Percentiles rank a stretch among this genome's conserved stretches.
Evolutionary conservation across 2,113 vertebrate species (phyloP).

Genomic region (Edolisoma coerulescens): DNA sequence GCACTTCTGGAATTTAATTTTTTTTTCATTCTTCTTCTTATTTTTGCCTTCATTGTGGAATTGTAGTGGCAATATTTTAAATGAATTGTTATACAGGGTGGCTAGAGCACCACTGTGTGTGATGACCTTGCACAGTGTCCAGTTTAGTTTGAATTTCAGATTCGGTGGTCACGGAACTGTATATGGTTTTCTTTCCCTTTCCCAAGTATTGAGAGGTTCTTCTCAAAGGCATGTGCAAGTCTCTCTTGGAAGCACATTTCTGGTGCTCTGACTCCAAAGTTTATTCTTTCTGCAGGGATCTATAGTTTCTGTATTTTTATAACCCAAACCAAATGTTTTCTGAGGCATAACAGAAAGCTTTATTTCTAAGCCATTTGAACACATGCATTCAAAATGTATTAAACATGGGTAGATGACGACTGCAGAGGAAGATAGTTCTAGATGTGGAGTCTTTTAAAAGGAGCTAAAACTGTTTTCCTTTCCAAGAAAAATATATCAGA

Average conservation of each 20-base stretch:
- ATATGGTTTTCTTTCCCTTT: neutral
- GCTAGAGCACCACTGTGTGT: neutral
- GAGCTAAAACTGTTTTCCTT: neutral
- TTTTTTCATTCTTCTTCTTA: neutral
- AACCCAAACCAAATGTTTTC: conserved; percentile 25
- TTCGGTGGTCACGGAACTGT: neutral
- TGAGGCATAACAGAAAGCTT: neutral
- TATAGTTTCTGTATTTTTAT: neutral
- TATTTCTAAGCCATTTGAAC: neutral
- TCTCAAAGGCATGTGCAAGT: neutral
- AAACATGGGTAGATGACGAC: neutral
- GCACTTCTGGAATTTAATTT: neutral
- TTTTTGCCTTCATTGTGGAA: neutral
- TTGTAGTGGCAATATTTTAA: neutral
- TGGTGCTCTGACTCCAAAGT: neutral
- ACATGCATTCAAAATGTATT: neutral
- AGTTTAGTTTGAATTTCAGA: neutral
- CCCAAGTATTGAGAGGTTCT: neutral
- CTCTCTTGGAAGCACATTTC: neutral
- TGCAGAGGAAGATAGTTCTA: neutral
- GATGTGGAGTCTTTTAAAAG: neutral
- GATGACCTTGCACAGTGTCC: neutral
- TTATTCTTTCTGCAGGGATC: neutral
- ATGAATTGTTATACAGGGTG: neutral
- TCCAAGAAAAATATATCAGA: conserved; percentile 19